Percentiles rank a stretch among this genome's conserved stretches.
These are phyloP conservation scores for Catajapyx aquilonaris DNA, from an alignment of 1,140 invertebrate genomes.

Conservation along the genomic window DNA sequence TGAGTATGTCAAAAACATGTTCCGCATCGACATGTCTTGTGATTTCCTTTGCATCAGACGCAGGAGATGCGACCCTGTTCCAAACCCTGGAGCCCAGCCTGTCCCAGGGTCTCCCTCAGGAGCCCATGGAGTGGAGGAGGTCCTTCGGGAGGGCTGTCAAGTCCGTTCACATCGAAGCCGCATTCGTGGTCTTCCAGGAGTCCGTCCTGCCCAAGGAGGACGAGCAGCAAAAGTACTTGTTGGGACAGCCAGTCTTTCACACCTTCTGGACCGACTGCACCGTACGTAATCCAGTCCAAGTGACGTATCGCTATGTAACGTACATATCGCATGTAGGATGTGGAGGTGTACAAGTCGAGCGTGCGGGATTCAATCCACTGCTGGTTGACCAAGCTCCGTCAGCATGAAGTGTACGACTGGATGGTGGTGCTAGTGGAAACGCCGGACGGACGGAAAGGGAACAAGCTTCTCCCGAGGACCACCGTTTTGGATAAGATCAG, in stretches of 20 bases:
- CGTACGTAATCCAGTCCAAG: constrained; percentile 28
- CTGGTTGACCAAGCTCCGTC: constrained; percentile 60
- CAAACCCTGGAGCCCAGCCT: constrained; percentile 53
- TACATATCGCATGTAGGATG: constrained; percentile 39
- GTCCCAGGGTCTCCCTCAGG: constrained; percentile 54
- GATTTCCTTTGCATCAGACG: constrained; percentile 34
- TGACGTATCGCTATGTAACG: not conserved
- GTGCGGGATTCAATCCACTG: constrained; percentile 68
- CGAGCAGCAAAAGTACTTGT: constrained; percentile 41
- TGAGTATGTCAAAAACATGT: constrained; percentile 18
- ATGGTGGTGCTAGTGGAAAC: constrained; percentile 82
- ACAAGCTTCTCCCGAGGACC: constrained; percentile 76
- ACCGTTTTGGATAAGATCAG: constrained; percentile 88
- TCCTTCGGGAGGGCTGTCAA: constrained; percentile 57
- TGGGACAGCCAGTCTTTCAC: constrained; percentile 75
- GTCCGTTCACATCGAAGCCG: constrained; percentile 61
- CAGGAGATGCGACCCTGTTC: constrained; percentile 71
- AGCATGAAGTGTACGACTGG: constrained; percentile 67
- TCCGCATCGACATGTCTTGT: not conserved
- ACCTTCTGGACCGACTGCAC: constrained; percentile 87
- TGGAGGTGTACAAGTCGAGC: constrained; percentile 69
- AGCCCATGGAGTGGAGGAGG: constrained; percentile 73
- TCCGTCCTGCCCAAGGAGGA: constrained; percentile 44
- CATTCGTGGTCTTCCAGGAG: constrained; percentile 59
- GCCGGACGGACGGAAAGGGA: constrained; percentile 72